phyloP scores from a whole-genome alignment of 2,888 invertebrate genomes.

The Papilio gigon region DNA sequence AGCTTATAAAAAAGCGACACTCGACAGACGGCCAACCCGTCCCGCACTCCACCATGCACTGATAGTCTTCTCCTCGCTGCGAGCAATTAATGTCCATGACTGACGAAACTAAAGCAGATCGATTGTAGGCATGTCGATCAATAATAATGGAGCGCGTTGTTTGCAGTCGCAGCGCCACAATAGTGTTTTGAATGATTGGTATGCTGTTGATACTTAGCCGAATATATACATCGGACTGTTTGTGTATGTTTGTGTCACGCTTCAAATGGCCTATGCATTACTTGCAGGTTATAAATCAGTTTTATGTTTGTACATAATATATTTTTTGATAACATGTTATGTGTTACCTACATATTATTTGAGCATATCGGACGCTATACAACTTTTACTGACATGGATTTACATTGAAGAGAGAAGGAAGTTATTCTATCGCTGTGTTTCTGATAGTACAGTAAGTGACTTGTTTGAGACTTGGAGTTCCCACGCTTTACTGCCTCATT shows the following conservation, averaged over 20 bases:
- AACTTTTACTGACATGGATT: neutral
- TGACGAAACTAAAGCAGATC: conserved; percentile 71
- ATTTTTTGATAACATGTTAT: conserved; percentile 18
- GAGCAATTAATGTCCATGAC: conserved; percentile 75
- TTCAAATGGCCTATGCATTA: conserved; percentile 5
- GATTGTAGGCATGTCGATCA: conserved; percentile 62
- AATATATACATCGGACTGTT: conserved; percentile 24
- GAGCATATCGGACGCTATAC: neutral
- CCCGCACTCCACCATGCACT: conserved; percentile 67
- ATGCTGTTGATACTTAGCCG: conserved; percentile 35
- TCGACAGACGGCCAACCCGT: conserved; percentile 53
- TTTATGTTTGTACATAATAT: conserved; percentile 8
- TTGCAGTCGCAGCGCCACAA: conserved; percentile 33
- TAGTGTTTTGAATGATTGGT: conserved; percentile 38
- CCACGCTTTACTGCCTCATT: neutral
- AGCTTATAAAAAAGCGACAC: conserved; percentile 49
- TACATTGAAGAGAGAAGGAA: neutral
- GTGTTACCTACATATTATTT: neutral
- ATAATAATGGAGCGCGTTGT: conserved; percentile 50
- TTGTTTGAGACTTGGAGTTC: conserved; percentile 11
- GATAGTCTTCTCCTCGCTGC: conserved; percentile 66
- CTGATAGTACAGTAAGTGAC: neutral
- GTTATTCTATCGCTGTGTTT: neutral
- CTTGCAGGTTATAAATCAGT: conserved; percentile 15
- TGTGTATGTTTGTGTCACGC: conserved; percentile 23